Evolutionary conservation across 1,140 invertebrate species (phyloP).

Genomic region (Halesus radiatus): DNA sequence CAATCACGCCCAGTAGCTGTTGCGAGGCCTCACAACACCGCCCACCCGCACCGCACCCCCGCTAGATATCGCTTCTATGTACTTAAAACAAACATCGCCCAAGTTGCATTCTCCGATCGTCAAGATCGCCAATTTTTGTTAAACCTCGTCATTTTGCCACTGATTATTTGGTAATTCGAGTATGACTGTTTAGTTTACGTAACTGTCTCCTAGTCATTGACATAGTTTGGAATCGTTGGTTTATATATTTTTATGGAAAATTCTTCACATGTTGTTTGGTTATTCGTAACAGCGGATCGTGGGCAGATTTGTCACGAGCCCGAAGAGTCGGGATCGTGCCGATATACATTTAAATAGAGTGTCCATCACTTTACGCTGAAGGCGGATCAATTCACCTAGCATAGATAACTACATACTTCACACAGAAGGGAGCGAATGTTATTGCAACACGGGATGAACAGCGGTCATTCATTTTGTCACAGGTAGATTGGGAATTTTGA

Average conservation of each 20-base stretch:
- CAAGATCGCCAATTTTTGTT: constrained; percentile 37
- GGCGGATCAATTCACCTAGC: constrained; percentile 22
- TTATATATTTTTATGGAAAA: constrained; percentile 44
- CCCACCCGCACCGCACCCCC: constrained; percentile 25
- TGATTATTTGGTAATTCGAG: constrained; percentile 34
- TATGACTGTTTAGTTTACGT: constrained; percentile 40
- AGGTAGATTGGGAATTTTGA: constrained; percentile 26
- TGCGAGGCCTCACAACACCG: constrained; percentile 1
- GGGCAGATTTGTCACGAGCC: constrained; percentile 27
- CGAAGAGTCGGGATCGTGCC: neutral
- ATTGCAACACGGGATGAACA: neutral
- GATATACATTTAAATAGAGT: constrained; percentile 5
- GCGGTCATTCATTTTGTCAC: constrained; percentile 33
- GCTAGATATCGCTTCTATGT: constrained; percentile 42
- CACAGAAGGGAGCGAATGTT: neutral
- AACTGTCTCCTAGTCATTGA: constrained; percentile 44
- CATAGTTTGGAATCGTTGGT: constrained; percentile 38
- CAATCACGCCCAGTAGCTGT: constrained; percentile 73
- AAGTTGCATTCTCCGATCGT: constrained; percentile 23
- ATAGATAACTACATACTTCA: neutral
- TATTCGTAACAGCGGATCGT: constrained; percentile 9
- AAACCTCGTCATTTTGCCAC: constrained; percentile 23
- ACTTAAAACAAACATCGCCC: constrained; percentile 32
- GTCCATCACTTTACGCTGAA: constrained; percentile 9
- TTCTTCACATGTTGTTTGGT: constrained; percentile 23